A percentile compares a stretch with the other conserved stretches of the same genome.
Conservation (phyloP, 2,888 invertebrate genomes). For the Mythimna pallens region DNA sequence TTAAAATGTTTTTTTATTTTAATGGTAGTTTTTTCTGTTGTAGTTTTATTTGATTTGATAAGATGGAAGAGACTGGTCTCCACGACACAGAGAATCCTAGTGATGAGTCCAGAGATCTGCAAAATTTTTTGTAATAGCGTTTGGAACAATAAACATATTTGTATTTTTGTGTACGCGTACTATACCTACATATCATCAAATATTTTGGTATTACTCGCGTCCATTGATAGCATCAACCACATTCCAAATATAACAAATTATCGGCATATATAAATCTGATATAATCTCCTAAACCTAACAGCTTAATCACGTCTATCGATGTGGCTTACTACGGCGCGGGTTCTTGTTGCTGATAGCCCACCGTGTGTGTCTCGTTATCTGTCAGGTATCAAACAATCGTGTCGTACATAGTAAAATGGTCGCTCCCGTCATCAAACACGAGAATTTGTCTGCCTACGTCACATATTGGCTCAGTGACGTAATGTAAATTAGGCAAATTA, state of each 20-base stretch:
- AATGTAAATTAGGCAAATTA: background rate
- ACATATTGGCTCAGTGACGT: background rate
- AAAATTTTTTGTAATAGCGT: too few relatives aligned
- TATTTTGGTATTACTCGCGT: background rate
- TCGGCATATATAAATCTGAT: constrained; percentile 35
- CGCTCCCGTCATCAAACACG: background rate
- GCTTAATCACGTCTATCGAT: constrained; percentile 4
- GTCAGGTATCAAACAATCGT: constrained; percentile 35
- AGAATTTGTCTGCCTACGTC: constrained; percentile 8
- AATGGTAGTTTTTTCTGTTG: too few relatives aligned
- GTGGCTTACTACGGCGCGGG: constrained; percentile 2
- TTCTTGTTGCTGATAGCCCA: constrained; percentile 21
- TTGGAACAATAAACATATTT: too few relatives aligned
- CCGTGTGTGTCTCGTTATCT: constrained; percentile 22
- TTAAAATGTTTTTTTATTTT: too few relatives aligned
- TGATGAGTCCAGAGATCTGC: too few relatives aligned
- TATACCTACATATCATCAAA: background rate
- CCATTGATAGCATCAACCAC: background rate
- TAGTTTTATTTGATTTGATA: too few relatives aligned
- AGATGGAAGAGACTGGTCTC: too few relatives aligned
- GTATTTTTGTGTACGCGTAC: too few relatives aligned
- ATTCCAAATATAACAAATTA: constrained; percentile 27
- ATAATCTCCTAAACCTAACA: constrained; percentile 17
- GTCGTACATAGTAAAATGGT: background rate
- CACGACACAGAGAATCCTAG: too few relatives aligned